A percentile compares a stretch with the other conserved stretches of the same genome.
Conservation (phyloP, 2,888 invertebrate genomes). For the Heliconius sara region DNA sequence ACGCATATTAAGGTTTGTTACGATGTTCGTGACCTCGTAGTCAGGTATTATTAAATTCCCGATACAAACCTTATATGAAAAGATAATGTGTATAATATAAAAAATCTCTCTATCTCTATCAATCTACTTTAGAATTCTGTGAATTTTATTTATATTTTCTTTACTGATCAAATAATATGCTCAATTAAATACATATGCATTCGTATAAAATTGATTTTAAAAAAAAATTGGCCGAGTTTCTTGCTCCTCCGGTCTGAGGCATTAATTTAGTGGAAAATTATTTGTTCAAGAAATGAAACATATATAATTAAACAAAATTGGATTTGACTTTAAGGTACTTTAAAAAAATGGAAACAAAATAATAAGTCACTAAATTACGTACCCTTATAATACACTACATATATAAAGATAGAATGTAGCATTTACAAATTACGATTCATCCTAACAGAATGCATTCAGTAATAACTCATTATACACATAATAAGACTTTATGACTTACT, state of each 20-base stretch:
- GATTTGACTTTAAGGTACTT: no score
- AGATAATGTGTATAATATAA: neutral
- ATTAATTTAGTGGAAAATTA: no score
- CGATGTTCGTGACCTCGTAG: constrained; percentile 57
- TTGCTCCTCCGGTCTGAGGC: no score
- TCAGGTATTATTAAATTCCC: neutral
- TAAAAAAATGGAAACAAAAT: neutral
- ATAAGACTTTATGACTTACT: constrained; percentile 43
- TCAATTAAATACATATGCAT: no score
- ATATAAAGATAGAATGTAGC: neutral
- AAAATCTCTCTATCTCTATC: no score
- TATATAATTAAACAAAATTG: no score
- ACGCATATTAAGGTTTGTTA: constrained; percentile 63
- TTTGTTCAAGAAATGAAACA: no score
- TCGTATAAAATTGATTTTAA: no score
- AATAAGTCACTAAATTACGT: neutral
- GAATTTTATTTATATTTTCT: neutral
- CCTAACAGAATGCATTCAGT: neutral
- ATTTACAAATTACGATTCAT: neutral
- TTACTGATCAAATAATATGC: neutral
- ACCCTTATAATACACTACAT: neutral
- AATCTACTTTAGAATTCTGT: no score
- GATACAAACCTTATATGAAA: constrained; percentile 26
- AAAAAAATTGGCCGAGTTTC: no score
- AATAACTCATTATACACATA: constrained; percentile 24